phyloP scores from a whole-genome alignment of 2,797 vertebrate species.

The Melanotaenia pygmaea region DNA sequence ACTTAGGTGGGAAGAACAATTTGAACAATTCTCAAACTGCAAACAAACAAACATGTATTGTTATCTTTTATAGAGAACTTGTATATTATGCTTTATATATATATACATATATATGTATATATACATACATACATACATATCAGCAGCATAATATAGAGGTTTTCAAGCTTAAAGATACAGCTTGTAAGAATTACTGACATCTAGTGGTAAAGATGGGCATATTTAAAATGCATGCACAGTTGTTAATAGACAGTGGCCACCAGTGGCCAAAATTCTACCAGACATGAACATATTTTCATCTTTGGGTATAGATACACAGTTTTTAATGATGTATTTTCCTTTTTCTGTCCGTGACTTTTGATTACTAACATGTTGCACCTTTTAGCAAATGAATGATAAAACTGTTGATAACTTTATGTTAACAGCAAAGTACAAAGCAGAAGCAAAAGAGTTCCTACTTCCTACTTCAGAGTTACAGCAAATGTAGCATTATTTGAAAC shows the following conservation, averaged over 20 bases:
- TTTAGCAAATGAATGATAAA: background rate
- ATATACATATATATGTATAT: no score
- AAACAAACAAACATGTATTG: background rate
- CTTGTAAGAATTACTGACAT: no score
- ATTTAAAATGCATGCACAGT: no score
- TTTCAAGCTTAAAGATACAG: no score
- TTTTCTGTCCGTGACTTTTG: background rate
- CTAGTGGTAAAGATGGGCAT: no score
- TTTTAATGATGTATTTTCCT: no score
- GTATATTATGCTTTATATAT: no score
- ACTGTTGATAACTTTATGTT: background rate
- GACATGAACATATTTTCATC: no score
- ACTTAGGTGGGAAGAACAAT: background rate
- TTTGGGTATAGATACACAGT: background rate
- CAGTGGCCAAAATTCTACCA: no score
- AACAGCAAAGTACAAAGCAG: background rate
- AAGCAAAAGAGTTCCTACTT: background rate
- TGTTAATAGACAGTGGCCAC: no score
- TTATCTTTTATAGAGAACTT: background rate
- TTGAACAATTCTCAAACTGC: background rate
- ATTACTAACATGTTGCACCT: background rate
- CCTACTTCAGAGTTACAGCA: background rate
- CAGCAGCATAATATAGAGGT: no score
- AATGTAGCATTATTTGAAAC: background rate
- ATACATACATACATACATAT: no score